Percentiles rank a stretch among this genome's conserved stretches.
phyloP scores from a whole-genome alignment of 2,113 vertebrate species.

The Tympanuchus pallidicinctus region DNA sequence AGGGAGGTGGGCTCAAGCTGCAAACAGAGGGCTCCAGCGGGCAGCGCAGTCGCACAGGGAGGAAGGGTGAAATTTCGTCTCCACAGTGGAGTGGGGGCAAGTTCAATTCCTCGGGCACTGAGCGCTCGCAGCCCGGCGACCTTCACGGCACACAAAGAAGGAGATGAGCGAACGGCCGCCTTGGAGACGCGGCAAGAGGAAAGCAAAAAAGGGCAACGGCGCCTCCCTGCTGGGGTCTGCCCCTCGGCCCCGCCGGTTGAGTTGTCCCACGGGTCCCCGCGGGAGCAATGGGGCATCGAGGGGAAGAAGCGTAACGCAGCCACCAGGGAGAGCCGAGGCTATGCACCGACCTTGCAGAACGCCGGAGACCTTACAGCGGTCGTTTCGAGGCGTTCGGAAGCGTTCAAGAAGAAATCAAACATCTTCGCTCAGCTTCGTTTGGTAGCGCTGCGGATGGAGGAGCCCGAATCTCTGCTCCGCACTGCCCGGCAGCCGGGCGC shows the following conservation, averaged over 20 bases:
- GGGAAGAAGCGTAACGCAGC: not conserved
- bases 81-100: not conserved
- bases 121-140: not conserved
- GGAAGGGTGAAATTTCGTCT: not conserved
- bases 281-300: fast-evolving
- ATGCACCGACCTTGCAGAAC: not conserved
- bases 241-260: no score
- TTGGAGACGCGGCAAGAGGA: not conserved
- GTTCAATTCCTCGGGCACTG: not conserved
- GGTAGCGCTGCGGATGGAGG: not conserved
- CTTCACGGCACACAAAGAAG: fast-evolving
- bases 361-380: not conserved
- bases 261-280: no score
- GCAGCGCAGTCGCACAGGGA: fast-evolving
- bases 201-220: fast-evolving
- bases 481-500: not conserved
- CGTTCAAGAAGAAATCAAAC: fast-evolving
- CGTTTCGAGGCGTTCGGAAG: not conserved
- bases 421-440: not conserved
- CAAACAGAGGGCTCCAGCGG: not conserved
- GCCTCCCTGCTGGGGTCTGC: not conserved
- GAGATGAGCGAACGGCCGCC: not conserved
- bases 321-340: not conserved
- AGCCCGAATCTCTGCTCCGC: not conserved
- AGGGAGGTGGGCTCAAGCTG: not conserved